These are phyloP conservation scores for Narcine bancroftii DNA, from an alignment of 2,113 vertebrate species.

Conservation along the genomic window DNA sequence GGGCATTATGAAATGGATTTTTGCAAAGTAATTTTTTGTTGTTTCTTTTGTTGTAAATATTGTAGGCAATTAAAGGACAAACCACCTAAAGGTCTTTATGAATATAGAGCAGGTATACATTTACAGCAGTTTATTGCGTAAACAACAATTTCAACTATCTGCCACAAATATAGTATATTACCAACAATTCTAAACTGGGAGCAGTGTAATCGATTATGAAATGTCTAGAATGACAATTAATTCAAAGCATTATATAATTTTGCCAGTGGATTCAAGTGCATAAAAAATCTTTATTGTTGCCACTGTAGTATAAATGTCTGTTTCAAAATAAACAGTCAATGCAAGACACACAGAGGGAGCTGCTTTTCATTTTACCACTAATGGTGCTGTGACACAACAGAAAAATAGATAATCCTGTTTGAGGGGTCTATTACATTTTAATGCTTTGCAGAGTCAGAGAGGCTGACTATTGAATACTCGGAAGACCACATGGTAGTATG, in stretches of 20 bases:
- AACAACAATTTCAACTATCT: not conserved
- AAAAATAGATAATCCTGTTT: conserved; percentile 7
- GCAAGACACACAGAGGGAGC: not conserved
- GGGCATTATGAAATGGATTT: not conserved
- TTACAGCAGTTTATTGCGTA: not conserved
- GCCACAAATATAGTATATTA: not conserved
- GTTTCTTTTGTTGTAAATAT: not conserved
- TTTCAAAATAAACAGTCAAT: conserved; percentile 13
- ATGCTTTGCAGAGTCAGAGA: conserved; percentile 35
- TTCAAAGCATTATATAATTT: not conserved
- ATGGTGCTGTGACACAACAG: not conserved
- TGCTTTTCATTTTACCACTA: not conserved
- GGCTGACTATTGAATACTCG: conserved; percentile 9
- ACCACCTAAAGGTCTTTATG: not conserved
- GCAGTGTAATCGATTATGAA: not conserved
- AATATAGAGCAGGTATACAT: not conserved
- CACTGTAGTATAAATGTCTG: not conserved
- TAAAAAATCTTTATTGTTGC: not conserved
- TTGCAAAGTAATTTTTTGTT: not conserved
- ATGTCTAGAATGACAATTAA: not conserved
- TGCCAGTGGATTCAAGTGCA: not conserved
- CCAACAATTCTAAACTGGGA: not conserved
- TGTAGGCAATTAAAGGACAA: not conserved
- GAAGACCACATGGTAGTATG: conserved; percentile 4
- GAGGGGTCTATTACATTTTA: conserved; percentile 7